These are phyloP conservation scores for Falco cherrug DNA, from an alignment of 2,797 vertebrate species.

Conservation along the genomic window DNA sequence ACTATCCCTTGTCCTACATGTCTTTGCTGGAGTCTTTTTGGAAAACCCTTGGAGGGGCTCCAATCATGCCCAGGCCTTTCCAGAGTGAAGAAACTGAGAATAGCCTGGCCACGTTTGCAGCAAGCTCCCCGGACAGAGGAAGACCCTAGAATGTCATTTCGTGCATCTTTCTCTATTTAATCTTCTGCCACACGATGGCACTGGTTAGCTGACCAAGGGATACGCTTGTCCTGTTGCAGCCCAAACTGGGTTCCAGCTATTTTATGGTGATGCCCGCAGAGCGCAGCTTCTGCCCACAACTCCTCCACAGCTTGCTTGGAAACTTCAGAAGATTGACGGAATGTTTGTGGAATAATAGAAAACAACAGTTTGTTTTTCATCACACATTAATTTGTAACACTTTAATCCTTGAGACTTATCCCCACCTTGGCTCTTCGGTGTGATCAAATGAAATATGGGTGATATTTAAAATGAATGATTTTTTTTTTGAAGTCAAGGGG, in stretches of 20 bases:
- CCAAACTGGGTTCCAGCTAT: fast-evolving
- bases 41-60: background rate
- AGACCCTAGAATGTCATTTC: background rate
- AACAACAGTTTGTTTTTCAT: background rate
- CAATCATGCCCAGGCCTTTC: background rate
- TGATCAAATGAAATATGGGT: background rate
- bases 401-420: background rate
- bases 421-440: background rate
- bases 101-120: background rate
- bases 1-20: background rate
- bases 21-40: background rate
- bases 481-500: background rate
- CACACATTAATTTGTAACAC: background rate
- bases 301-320: background rate
- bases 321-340: background rate
- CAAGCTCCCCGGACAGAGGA: background rate
- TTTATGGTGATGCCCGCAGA: background rate
- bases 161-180: background rate
- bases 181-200: conserved; percentile 70
- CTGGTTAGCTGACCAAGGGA: conserved; percentile 49
- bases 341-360: background rate
- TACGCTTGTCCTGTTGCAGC: background rate
- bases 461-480: background rate
- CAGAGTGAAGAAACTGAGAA: background rate
- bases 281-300: background rate